Conservation (phyloP, 30 jellyfish, hydroid and myxozoan species). For the Aurelia sp. region DNA sequence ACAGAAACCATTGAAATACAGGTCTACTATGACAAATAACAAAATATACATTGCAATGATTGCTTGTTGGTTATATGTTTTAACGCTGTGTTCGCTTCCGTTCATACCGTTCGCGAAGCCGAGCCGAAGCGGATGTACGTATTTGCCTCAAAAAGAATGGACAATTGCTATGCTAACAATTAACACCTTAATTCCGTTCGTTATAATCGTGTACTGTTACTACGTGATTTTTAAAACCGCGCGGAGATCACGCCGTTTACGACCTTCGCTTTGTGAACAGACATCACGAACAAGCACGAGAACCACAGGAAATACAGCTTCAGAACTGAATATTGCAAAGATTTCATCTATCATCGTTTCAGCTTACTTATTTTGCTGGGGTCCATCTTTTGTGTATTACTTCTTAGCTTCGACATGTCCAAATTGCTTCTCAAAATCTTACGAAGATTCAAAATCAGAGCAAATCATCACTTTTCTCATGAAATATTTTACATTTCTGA, state of each 20-base stretch:
- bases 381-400: constrained; percentile 90
- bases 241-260: constrained; percentile 33
- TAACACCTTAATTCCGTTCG: constrained; percentile 86
- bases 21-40: constrained; percentile 55
- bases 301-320: neutral
- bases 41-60: constrained; percentile 53
- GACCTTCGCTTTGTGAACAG: neutral
- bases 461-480: constrained; percentile 63
- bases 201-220: constrained; percentile 57
- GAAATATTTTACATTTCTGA: constrained; percentile 84
- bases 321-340: constrained; percentile 61
- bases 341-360: constrained; percentile 54
- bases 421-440: constrained; percentile 66
- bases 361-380: constrained; percentile 86
- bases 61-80: constrained; percentile 68
- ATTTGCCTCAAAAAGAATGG: constrained; percentile 80
- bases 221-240: constrained; percentile 60
- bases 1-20: constrained; percentile 61
- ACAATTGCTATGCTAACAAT: constrained; percentile 70
- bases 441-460: constrained; percentile 61
- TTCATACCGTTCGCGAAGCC: constrained; percentile 47
- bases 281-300: neutral
- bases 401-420: constrained; percentile 64
- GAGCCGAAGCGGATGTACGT: constrained; percentile 41
- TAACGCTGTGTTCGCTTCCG: constrained; percentile 79